phyloP scores from a whole-genome alignment of 2,113 vertebrate species.

The Microcebus lehilahytsara region DNA sequence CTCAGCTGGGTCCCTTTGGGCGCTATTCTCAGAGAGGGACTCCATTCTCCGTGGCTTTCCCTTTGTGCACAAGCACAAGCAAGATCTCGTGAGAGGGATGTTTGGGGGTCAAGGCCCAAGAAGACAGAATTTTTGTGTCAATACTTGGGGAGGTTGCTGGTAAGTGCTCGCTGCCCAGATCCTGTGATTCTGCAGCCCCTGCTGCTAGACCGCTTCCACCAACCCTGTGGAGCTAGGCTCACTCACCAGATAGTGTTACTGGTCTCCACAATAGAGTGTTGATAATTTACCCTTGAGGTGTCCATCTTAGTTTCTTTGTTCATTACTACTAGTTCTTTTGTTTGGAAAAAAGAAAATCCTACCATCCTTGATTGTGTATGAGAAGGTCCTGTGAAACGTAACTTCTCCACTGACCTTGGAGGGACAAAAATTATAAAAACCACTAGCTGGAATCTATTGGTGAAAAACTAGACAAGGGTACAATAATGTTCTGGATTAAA shows the following conservation, averaged over 20 bases:
- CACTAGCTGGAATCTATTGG: neutral
- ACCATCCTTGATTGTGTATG: neutral
- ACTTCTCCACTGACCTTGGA: neutral
- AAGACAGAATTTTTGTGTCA: neutral
- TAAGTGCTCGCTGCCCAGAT: neutral
- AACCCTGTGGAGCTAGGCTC: neutral
- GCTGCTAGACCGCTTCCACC: fast-evolving
- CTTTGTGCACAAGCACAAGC: neutral
- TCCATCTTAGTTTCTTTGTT: neutral
- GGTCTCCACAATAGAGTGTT: too few species aligned
- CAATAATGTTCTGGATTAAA: too few species aligned
- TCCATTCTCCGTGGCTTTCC: neutral
- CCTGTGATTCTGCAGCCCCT: neutral
- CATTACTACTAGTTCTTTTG: neutral
- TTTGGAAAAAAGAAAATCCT: neutral
- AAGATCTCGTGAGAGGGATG: neutral
- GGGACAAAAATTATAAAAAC: neutral
- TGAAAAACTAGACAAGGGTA: neutral
- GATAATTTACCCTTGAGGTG: too few species aligned
- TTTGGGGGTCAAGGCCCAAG: neutral
- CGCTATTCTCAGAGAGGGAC: neutral
- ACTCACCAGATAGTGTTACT: fast-evolving
- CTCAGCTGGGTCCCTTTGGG: neutral
- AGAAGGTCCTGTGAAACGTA: neutral
- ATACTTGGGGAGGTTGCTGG: neutral